Base-by-base conservation (phyloP, 1,140 invertebrate species). In the Leguminivora glycinivorella region DNA sequence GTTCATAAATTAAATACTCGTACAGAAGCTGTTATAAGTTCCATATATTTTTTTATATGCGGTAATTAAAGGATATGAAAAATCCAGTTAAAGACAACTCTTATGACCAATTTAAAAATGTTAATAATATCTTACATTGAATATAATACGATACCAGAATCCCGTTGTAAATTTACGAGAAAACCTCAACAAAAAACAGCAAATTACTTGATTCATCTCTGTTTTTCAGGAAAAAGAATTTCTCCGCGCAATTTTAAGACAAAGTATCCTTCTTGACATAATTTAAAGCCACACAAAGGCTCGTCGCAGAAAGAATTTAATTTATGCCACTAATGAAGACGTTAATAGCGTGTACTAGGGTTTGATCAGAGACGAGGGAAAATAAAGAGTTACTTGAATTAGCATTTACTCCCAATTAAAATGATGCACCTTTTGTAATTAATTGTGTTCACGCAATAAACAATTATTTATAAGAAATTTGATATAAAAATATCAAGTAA, bases 311-410 rank as follows among this genome's bases (percentile, higher is more conserved):
- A 58, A 67, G 68, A 56, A 72, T 75, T 71, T 72, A 75, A 77
- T 84, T 85, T 82, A 79, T 83, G 75, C 76, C 82, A 75, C 83
- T 88, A 89, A 88, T 88, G 84, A 89, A 87, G 84, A 83, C 72
- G 81, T 81, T 77, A n/a, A n/a, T n/a, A 68, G 40, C 71, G 75
- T 80, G 29, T 29, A 63, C 82, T 82, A 83, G 81, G 47, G 47
- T 22, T 52, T 52, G 22, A 43, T 43, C 40, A 43, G n/a, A 43
- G 40, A 43, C 40, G 0, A 17, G 40, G 4, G 0, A 17, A 43
- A 43, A 43, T 43, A 43, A 43, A 17, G n/a, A 17, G 1, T 43
- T 6, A 17, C 0, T 38, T 38, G 34, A 38, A 14, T 38, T 38
- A 38, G 10, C 34, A 38, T 34, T 10, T 34, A 34, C 10, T 4